A percentile compares a stretch with the other conserved stretches of the same genome.
These are phyloP conservation scores for Spinus olivaceus DNA, from an alignment of 2,797 vertebrate species.

Conservation along the genomic window DNA sequence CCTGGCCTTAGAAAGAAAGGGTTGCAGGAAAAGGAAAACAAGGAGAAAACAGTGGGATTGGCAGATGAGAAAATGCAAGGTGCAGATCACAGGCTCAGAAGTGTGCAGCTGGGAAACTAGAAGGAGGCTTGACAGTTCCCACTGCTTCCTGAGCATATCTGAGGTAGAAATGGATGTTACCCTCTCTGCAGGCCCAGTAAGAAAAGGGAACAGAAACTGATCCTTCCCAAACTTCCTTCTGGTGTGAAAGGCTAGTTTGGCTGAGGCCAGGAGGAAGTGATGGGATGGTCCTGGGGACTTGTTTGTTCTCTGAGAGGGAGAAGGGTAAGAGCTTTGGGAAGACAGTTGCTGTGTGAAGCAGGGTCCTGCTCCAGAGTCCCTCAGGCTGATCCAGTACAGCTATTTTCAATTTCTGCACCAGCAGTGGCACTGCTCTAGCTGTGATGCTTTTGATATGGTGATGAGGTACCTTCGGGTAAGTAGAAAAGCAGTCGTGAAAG, in stretches of 20 bases:
- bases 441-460: neutral
- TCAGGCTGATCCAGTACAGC: neutral
- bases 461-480: neutral
- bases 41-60: neutral
- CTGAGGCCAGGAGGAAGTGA: neutral
- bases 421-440: neutral
- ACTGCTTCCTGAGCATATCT: neutral
- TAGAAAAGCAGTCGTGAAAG: neutral
- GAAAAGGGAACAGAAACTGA: neutral
- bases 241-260: neutral
- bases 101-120: neutral
- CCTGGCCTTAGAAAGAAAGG: neutral
- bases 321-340: neutral
- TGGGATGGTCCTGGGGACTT: neutral
- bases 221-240: neutral
- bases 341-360: neutral
- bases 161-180: neutral
- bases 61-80: neutral
- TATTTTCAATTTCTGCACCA: neutral
- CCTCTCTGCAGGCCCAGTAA: neutral
- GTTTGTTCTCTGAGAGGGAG: neutral
- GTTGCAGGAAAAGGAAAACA: neutral
- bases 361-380: neutral
- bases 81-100: neutral
- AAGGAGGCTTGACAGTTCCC: neutral